Conservation (phyloP, 2,888 invertebrate species). For the Pseudococcus longispinus region DNA sequence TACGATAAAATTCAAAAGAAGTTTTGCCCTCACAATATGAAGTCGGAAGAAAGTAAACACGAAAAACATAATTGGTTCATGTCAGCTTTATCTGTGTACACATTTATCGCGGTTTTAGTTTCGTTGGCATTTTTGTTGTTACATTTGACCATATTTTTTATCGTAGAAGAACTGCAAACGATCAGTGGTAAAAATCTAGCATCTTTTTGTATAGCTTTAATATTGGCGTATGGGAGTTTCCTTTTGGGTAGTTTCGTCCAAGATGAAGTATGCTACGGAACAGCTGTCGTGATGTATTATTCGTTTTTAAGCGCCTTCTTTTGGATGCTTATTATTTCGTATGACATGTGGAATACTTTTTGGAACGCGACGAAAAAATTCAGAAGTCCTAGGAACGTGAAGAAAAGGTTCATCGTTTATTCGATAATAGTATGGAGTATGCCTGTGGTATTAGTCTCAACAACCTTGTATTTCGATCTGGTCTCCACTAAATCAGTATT, state of each 20-base stretch:
- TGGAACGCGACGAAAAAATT: slow-evolving; percentile 64
- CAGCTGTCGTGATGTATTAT: slow-evolving; percentile 65
- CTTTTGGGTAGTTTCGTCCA: slow-evolving; percentile 63
- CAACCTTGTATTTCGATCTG: slow-evolving; percentile 62
- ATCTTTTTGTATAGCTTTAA: slow-evolving; percentile 64
- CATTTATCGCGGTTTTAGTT: slow-evolving; percentile 64
- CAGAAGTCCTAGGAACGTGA: slow-evolving; percentile 62
- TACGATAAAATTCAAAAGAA: background rate
- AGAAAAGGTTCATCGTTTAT: slow-evolving; percentile 63
- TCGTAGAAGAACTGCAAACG: slow-evolving; percentile 65
- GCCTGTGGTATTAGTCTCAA: slow-evolving; percentile 62
- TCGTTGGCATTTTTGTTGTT: slow-evolving; percentile 65
- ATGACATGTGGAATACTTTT: slow-evolving; percentile 65
- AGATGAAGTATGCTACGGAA: slow-evolving; percentile 62
- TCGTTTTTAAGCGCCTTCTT: slow-evolving; percentile 66
- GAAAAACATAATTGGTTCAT: background rate
- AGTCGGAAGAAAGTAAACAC: background rate
- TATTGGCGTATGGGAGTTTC: slow-evolving; percentile 65
- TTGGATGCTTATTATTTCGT: slow-evolving; percentile 68
- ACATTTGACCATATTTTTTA: slow-evolving; percentile 64
- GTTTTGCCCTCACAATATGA: background rate
- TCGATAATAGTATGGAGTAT: slow-evolving; percentile 64
- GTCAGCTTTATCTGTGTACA: slow-evolving; percentile 55
- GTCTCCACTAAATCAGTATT: slow-evolving; percentile 60
- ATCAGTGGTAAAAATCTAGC: slow-evolving; percentile 66